Evolutionary conservation across 2,113 vertebrate genomes (phyloP).

Genomic region (Athene cunicularia): DNA sequence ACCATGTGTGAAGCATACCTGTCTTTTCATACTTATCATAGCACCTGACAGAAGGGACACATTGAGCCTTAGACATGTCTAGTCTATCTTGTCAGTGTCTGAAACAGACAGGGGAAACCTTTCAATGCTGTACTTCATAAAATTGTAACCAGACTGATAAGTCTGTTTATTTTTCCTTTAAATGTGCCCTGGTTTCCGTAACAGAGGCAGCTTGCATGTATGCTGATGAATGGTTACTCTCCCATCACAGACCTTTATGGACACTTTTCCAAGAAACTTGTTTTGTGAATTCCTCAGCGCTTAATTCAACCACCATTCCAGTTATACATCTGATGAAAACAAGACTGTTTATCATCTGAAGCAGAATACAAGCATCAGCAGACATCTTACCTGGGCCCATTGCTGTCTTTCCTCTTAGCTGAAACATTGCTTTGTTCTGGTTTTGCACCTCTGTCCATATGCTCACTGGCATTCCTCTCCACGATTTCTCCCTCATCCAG

Average conservation of each 20-base stretch:
- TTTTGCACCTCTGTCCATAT: conserved; percentile 79
- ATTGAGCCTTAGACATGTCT: neutral
- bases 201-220: conserved; percentile 42
- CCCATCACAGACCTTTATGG: neutral
- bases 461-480: conserved; percentile 85
- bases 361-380: neutral
- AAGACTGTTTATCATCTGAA: neutral
- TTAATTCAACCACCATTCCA: neutral
- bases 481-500: conserved; percentile 97
- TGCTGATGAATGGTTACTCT: conserved; percentile 37
- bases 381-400: conserved; percentile 90
- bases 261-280: conserved; percentile 57
- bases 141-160: conserved; percentile 71
- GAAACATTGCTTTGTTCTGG: conserved; percentile 81
- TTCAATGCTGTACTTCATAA: conserved; percentile 62
- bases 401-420: conserved; percentile 89
- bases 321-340: neutral
- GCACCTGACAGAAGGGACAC: conserved; percentile 43
- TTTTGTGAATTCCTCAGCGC: conserved; percentile 54
- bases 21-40: conserved; percentile 26
- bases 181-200: conserved; percentile 60
- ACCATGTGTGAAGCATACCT: conserved; percentile 10
- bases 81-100: conserved; percentile 64
- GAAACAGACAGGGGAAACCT: conserved; percentile 63
- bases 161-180: conserved; percentile 69